A percentile compares a stretch with the other conserved stretches of the same genome.
Evolutionary conservation across 37 sponge, comb jelly and placozoan species (phyloP).

Genomic region (Aplysina aerophoba): DNA sequence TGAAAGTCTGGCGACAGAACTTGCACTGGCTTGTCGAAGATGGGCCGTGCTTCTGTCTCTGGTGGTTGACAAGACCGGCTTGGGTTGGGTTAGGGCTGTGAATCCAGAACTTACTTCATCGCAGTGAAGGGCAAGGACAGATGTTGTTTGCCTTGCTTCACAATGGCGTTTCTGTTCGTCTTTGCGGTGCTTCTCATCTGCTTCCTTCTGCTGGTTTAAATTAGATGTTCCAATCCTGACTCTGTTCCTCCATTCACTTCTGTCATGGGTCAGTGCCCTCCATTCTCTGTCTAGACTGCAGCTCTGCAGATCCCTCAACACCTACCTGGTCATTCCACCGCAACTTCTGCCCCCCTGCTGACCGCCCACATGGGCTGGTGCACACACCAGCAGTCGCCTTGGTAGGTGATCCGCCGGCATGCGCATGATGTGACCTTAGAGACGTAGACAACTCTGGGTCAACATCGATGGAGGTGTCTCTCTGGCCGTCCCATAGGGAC

Average conservation of each 20-base stretch:
- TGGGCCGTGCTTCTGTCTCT: conserved; percentile 26
- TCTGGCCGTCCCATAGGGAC: conserved; percentile 13
- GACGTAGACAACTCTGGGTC: background rate
- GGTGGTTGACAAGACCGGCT: conserved; percentile 24
- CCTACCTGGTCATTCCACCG: conserved; percentile 13
- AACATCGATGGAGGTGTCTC: conserved; percentile 10
- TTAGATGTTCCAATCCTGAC: background rate
- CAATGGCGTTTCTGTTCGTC: conserved; percentile 23
- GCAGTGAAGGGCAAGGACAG: conserved; percentile 18
- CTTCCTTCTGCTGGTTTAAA: background rate
- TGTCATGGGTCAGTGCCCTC: background rate
- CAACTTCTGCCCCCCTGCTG: conserved; percentile 12
- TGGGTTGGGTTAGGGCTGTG: background rate
- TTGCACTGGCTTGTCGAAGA: conserved; percentile 4
- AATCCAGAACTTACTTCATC: background rate
- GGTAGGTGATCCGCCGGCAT: background rate
- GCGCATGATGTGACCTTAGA: conserved; percentile 1
- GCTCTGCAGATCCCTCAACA: conserved; percentile 6
- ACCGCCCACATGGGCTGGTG: conserved; percentile 6
- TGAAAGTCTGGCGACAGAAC: conserved; percentile 27
- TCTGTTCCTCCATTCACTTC: conserved; percentile 9
- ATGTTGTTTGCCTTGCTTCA: background rate
- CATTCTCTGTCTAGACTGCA: background rate
- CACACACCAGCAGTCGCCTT: conserved; percentile 2
- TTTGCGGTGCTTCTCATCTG: conserved; percentile 6